A percentile compares a stretch with the other conserved stretches of the same genome.
These are phyloP conservation scores for Sycophaga agraensis DNA, from an alignment of 1,140 invertebrate genomes.

Conservation along the genomic window DNA sequence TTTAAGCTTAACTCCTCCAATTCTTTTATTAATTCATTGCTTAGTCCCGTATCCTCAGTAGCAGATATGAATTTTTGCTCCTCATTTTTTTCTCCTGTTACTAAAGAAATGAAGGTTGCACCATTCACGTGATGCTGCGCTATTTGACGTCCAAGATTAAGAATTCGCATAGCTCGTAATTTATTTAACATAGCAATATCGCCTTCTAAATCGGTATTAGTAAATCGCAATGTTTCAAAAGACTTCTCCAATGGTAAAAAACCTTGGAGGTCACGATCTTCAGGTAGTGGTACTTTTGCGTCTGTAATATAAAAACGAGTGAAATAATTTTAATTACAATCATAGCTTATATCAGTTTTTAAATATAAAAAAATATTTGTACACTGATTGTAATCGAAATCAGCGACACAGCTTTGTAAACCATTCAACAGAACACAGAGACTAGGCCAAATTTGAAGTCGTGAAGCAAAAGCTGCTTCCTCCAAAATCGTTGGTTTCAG, in stretches of 20 bases:
- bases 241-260: conserved; percentile 72
- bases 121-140: conserved; percentile 54
- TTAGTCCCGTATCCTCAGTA: conserved; percentile 40
- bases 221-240: conserved; percentile 57
- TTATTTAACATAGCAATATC: conserved; percentile 43
- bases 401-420: conserved; percentile 59
- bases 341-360: background rate
- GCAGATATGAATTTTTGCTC: conserved; percentile 39
- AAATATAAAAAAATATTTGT: conserved; percentile 37
- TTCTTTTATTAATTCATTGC: conserved; percentile 52
- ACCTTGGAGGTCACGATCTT: conserved; percentile 78
- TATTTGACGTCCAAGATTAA: conserved; percentile 58
- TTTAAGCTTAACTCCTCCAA: conserved; percentile 51
- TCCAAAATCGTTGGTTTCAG: conserved; percentile 62
- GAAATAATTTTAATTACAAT: conserved; percentile 37
- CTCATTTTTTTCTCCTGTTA: conserved; percentile 32
- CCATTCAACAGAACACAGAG: conserved; percentile 74
- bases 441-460: conserved; percentile 76
- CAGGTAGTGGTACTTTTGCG: conserved; percentile 68
- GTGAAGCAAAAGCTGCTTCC: conserved; percentile 63
- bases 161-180: conserved; percentile 53
- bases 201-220: conserved; percentile 47
- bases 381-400: conserved; percentile 57
- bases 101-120: conserved; percentile 40
- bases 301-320: conserved; percentile 52